Evolutionary conservation across 2,888 invertebrate species (phyloP), one percentile per base, ranked within the genome.

Genomic region (Halictus quadricinctus): DNA sequence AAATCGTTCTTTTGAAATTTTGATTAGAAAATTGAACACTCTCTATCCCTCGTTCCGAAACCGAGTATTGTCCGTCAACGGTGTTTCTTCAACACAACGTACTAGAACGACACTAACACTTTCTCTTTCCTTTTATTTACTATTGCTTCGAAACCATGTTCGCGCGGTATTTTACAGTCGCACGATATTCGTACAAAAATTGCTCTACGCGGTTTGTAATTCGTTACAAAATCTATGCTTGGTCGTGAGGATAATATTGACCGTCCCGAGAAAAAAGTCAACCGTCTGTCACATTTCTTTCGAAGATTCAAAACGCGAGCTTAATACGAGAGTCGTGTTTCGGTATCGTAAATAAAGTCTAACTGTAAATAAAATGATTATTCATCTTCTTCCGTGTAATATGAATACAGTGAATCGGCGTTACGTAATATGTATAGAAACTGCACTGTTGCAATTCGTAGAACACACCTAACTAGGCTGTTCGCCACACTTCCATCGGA

Each of bases 281-380:
- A 77, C n/a, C 58, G 76, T 75, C 72, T 79, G 69, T 48, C 74
- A 60, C 64, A 36, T 29, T 25, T 48, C 72, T 12, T 58, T 80
- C 73, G 73, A 72, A 18, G 36, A 41, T 25, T 79, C 64, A 48
- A 77, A 74, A 79, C 77, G 81, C 76, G 85, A 82, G 81, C 84
- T 83, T 80, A 76, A 80, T 77, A 80, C 41, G 64, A 73, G 46
- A 76, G 29, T 77, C 70, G 58, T 41, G 29, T 69, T 76, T 76
- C 50, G n/a, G 18, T 64, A 36, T 64, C 64, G 64, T 84, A 76
- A 82, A 83, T 66, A 54, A 21, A 54, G 72, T 80, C 76, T 87
- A 83, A 85, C 83, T 90, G 88, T 88, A 69, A 90, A 88, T 87
- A 87, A 88, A 86, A 87, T 88, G 43, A 84, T 84, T 84, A 82